Percentiles rank a stretch among this genome's conserved stretches.
Evolutionary conservation across 2,888 invertebrate species (phyloP).

Genomic region (Cantharis nigra): DNA sequence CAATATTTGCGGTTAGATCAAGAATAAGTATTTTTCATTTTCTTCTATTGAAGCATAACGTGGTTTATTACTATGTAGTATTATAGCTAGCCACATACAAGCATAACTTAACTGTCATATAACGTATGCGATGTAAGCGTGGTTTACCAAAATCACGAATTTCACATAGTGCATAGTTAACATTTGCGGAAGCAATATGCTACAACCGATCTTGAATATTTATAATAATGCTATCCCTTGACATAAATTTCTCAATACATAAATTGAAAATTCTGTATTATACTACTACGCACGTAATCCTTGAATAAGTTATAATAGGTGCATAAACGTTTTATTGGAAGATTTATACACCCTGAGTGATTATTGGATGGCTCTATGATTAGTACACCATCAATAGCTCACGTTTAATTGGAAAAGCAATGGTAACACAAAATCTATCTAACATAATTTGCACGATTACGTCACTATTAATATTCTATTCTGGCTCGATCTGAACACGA

Average conservation of each 20-base stretch:
- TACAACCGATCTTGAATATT: constrained; percentile 18
- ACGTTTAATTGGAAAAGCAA: background rate
- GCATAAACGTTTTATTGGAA: background rate
- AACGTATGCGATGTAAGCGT: constrained; percentile 33
- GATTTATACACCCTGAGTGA: background rate
- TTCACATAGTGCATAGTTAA: constrained; percentile 30
- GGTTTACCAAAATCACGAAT: constrained; percentile 39
- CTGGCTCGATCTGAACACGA: background rate
- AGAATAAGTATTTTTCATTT: constrained; percentile 22
- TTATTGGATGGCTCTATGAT: background rate
- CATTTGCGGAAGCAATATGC: constrained; percentile 34
- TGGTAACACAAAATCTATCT: background rate
- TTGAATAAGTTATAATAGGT: background rate
- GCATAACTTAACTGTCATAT: constrained; percentile 27
- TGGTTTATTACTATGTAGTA: constrained; percentile 29
- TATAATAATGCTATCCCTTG: constrained; percentile 15
- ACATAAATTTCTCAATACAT: background rate
- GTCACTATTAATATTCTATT: background rate
- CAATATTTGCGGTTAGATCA: constrained; percentile 18
- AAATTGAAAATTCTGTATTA: background rate
- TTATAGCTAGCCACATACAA: constrained; percentile 24
- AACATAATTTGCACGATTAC: background rate
- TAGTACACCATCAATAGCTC: background rate
- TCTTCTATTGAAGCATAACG: constrained; percentile 18
- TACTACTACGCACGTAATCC: background rate